Evolutionary conservation across 2,113 vertebrate genomes (phyloP).

Genomic region (Dipodomys stephensi): DNA sequence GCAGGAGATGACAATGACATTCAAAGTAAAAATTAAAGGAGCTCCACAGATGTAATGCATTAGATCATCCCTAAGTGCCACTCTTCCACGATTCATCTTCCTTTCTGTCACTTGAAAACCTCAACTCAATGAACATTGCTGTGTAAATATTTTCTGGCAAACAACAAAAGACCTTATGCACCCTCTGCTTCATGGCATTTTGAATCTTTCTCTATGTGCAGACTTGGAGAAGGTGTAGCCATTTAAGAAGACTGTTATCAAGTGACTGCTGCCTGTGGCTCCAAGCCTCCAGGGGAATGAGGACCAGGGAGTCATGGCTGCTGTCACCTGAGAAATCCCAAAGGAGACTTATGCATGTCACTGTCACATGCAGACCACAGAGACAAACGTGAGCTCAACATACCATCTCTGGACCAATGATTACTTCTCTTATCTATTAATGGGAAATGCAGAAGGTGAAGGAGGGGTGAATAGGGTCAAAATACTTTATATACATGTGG

Average conservation of each 20-base stretch:
- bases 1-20: not conserved
- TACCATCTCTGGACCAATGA: not conserved
- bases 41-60: not conserved
- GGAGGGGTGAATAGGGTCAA: too few species aligned
- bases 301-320: accelerated
- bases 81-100: not conserved
- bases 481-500: too few species aligned
- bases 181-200: not conserved
- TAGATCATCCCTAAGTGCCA: constrained; percentile 31
- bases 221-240: not conserved
- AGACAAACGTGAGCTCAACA: not conserved
- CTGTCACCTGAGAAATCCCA: not conserved
- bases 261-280: not conserved
- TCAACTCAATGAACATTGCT: not conserved
- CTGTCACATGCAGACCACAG: not conserved
- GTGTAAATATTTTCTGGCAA: not conserved
- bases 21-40: not conserved
- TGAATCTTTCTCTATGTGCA: not conserved
- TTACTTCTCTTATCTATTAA: not conserved
- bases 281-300: accelerated
- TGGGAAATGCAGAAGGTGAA: too few species aligned
- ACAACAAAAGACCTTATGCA: not conserved
- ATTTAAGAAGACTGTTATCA: not conserved
- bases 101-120: not conserved
- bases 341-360: not conserved